A percentile compares a stretch with the other conserved stretches of the same genome.
These are phyloP conservation scores for Drosophila rhopaloa DNA, from an alignment of 1,140 invertebrate species.

Conservation along the genomic window DNA sequence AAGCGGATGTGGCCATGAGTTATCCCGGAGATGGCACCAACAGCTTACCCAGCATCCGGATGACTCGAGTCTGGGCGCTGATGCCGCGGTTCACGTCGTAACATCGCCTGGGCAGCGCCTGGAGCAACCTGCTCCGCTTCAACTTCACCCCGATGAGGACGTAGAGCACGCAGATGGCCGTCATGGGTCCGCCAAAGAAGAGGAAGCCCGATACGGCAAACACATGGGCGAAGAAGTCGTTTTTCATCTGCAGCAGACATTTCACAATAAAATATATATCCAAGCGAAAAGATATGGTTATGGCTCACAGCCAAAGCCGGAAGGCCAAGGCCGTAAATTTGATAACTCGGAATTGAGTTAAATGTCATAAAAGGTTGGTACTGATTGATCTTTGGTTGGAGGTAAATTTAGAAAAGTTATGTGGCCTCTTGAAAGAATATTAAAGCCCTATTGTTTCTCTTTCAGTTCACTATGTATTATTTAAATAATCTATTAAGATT, in stretches of 20 bases:
- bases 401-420: not conserved
- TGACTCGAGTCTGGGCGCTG: slow-evolving; percentile 87
- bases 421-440: not conserved
- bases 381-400: not conserved
- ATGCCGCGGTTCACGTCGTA: slow-evolving; percentile 80
- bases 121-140: slow-evolving; percentile 85
- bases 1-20: slow-evolving; percentile 14
- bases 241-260: slow-evolving; percentile 84
- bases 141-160: slow-evolving; percentile 92
- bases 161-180: slow-evolving; percentile 93
- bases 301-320: slow-evolving; percentile 6
- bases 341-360: slow-evolving; percentile 21
- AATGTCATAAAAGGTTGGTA: not conserved
- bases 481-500: too few species aligned
- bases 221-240: slow-evolving; percentile 88
- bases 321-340: slow-evolving; percentile 19
- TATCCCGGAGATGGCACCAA: not conserved
- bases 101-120: slow-evolving; percentile 70
- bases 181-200: slow-evolving; percentile 95
- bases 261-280: slow-evolving; percentile 8
- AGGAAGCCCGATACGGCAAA: slow-evolving; percentile 94
- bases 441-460: too few species aligned
- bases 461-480: not conserved
- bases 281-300: slow-evolving; percentile 4
- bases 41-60: slow-evolving; percentile 88